These are phyloP conservation scores for Channa argus DNA, from an alignment of 2,113 vertebrate genomes.

Conservation along the genomic window DNA sequence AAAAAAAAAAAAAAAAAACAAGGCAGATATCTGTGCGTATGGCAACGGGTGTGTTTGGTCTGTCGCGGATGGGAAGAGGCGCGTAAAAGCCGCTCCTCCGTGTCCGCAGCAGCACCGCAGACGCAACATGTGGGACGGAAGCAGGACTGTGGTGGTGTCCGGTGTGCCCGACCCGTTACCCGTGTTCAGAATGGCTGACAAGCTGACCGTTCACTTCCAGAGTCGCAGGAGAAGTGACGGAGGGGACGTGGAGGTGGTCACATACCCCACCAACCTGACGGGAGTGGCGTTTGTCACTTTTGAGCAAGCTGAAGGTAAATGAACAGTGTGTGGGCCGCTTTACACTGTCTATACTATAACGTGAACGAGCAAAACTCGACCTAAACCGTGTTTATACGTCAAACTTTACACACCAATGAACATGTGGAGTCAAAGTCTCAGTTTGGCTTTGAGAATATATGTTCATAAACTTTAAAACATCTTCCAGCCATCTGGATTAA, in stretches of 20 bases:
- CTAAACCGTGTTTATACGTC: too few relatives aligned
- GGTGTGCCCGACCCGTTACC: slow-evolving; percentile 52
- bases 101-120: neutral
- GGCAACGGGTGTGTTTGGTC: neutral
- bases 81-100: neutral
- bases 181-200: slow-evolving; percentile 53
- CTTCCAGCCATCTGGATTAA: neutral
- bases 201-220: slow-evolving; percentile 72
- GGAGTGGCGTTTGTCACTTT: slow-evolving; percentile 73
- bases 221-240: slow-evolving; percentile 55
- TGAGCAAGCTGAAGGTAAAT: slow-evolving; percentile 60
- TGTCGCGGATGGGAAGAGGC: neutral
- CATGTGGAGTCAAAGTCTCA: too few relatives aligned
- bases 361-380: too few relatives aligned
- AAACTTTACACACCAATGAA: too few relatives aligned
- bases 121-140: neutral
- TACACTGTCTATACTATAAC: too few relatives aligned
- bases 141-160: slow-evolving; percentile 63
- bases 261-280: slow-evolving; percentile 45
- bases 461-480: neutral
- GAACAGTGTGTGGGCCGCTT: too few relatives aligned
- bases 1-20: too few relatives aligned
- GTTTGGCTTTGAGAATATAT: too few relatives aligned
- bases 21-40: neutral
- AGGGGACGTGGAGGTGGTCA: slow-evolving; percentile 65